Evolutionary conservation across 2,113 vertebrate species (phyloP), one percentile per base, ranked within the genome.

Genomic region (Pollachius pollachius): DNA sequence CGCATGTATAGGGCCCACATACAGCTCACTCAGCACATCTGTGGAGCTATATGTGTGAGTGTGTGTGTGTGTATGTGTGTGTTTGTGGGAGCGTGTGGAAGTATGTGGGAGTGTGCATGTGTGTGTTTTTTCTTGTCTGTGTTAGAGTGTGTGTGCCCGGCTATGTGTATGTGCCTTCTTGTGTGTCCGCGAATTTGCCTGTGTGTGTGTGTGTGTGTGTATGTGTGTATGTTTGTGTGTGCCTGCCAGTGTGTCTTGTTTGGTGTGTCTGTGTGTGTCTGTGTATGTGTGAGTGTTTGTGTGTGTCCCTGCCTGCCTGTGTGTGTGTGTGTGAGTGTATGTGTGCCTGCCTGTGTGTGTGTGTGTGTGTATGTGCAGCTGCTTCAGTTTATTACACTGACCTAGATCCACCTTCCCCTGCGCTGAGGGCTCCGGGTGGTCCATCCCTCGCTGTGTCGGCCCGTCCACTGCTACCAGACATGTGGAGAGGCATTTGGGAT

Each of bases 81-180:
- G 54, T 17, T 3, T 57, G 23, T 23, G 23, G 23, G 23, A 23
- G 23, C 23, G 5, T 17, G 54, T 57, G 54, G 5, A 3, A 13
- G 54, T 57, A 16, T 57, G 15, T 5, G 11, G 3, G 54, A 5
- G 9, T 57, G 54, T 17, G 54, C 13, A 16, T 54, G 52, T 54
- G 5, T 13, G 5, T 54, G 9, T 54, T 1, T 23, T 23, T 23
- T 23, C 23, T 23, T 23, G 69, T 65, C 79, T 75, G 72, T 30
- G 75, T 77, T 78, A 48, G 0, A 58, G 73, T 77, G 6, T 54
- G 4, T 21, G 63, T 70, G 30, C 30, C 30, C 5, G 30, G 30
- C 30, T 3, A 34, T 34, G 63, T 66, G 64, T 66, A 37, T 64
- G 30, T 57, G 54, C n/a, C 15, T 17, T 16, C n/a, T 5, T 57